Conservation (phyloP, 1,140 invertebrate genomes). For the Drosophila murphyi region DNA sequence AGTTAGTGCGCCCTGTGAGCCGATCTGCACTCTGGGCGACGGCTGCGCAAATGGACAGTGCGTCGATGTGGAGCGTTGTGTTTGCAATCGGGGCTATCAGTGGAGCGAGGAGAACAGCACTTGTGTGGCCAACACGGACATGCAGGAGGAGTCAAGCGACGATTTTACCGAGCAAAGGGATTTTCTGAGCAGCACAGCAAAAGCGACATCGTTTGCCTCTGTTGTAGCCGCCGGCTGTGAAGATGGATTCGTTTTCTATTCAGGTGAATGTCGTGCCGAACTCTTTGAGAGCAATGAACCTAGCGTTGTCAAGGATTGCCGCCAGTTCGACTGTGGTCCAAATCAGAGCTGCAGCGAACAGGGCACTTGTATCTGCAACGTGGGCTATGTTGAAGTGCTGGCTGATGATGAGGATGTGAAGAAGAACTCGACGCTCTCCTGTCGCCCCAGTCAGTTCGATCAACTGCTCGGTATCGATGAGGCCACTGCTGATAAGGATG, state of each 20-base stretch:
- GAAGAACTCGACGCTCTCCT: slow-evolving; percentile 18
- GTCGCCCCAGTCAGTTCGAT: slow-evolving; percentile 50
- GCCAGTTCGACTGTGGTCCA: slow-evolving; percentile 44
- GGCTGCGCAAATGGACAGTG: slow-evolving; percentile 62
- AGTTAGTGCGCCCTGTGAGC: slow-evolving; percentile 57
- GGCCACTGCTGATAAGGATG: slow-evolving; percentile 59
- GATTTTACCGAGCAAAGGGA: slow-evolving; percentile 32
- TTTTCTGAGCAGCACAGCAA: slow-evolving; percentile 9
- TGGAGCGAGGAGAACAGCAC: slow-evolving; percentile 42
- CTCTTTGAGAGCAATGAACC: slow-evolving; percentile 65
- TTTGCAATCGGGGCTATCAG: slow-evolving; percentile 48
- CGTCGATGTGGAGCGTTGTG: slow-evolving; percentile 56
- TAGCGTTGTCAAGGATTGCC: slow-evolving; percentile 26
- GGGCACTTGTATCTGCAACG: slow-evolving; percentile 49
- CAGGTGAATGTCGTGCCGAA: slow-evolving; percentile 59
- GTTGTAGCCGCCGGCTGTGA: slow-evolving; percentile 27
- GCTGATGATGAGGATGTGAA: slow-evolving; percentile 21
- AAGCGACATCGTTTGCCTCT: not conserved
- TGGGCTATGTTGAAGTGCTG: slow-evolving; percentile 36
- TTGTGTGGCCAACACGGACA: slow-evolving; percentile 18
- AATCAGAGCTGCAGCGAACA: slow-evolving; percentile 50
- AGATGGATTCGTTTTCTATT: slow-evolving; percentile 55
- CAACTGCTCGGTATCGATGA: slow-evolving; percentile 54
- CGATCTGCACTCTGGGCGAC: slow-evolving; percentile 51
- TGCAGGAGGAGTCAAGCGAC: slow-evolving; percentile 1